phyloP scores from a whole-genome alignment of 2,113 vertebrate genomes.

The Psettodes erumei region DNA sequence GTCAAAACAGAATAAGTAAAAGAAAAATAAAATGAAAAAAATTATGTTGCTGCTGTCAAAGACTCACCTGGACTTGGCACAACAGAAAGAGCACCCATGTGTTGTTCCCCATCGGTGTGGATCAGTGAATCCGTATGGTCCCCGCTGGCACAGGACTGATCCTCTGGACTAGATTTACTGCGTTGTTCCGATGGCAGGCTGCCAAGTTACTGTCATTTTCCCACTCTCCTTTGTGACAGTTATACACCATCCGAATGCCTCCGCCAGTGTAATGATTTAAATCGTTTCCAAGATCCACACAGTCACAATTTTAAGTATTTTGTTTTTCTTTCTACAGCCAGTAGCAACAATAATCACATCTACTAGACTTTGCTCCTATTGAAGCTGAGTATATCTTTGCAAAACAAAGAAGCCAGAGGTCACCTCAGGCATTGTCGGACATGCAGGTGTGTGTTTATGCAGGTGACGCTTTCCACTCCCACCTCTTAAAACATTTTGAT shows the following conservation, averaged over 20 bases:
- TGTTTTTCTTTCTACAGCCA: neutral
- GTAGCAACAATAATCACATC: neutral
- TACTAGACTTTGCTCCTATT: neutral
- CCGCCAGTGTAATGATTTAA: too few relatives aligned
- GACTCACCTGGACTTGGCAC: constrained; percentile 54
- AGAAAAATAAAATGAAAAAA: neutral
- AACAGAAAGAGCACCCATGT: constrained; percentile 3
- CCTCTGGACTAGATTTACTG: neutral
- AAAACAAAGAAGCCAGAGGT: constrained; percentile 24
- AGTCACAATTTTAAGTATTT: neutral
- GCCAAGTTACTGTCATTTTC: constrained; percentile 8
- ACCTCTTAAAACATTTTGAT: neutral
- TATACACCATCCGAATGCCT: neutral
- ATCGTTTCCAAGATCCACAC: neutral
- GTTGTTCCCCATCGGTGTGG: neutral
- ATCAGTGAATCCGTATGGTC: too few relatives aligned
- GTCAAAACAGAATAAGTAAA: neutral
- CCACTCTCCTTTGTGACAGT: accelerated
- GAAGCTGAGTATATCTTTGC: neutral
- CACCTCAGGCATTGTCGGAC: constrained; percentile 1
- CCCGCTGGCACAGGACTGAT: neutral
- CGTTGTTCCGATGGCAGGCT: neutral
- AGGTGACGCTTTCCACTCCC: neutral
- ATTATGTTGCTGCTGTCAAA: neutral
- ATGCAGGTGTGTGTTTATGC: constrained; percentile 52